Evolutionary conservation across 2,797 vertebrate genomes (phyloP).

Genomic region (Morus bassanus): DNA sequence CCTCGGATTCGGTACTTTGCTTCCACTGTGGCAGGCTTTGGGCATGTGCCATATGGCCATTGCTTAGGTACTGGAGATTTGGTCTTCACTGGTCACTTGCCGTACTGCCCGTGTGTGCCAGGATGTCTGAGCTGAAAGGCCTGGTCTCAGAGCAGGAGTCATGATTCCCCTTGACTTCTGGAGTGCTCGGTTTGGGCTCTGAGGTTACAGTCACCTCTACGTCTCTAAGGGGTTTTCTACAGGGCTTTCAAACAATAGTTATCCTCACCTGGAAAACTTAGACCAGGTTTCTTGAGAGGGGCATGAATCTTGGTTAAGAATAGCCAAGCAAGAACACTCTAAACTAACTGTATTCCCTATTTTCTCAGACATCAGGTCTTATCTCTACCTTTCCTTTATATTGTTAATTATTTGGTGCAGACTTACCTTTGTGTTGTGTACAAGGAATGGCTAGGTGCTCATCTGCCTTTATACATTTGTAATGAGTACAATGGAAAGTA

Average conservation of each 20-base stretch:
- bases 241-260: neutral
- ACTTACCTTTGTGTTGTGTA: neutral
- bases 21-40: neutral
- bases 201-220: neutral
- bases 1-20: neutral
- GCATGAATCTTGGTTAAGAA: neutral
- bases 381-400: neutral
- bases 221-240: neutral
- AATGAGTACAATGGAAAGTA: neutral
- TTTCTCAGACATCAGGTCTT: neutral
- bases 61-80: neutral
- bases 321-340: neutral
- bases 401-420: neutral
- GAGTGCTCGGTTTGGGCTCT: neutral
- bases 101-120: rapidly evolving
- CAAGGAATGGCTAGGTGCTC: neutral
- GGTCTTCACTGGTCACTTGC: neutral
- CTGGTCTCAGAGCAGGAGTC: neutral
- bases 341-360: neutral
- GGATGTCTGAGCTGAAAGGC: neutral
- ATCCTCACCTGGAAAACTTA: neutral
- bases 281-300: neutral
- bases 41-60: rapidly evolving
- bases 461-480: neutral
- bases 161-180: rapidly evolving